Conservation (phyloP, 2,113 vertebrate species). For the Sceloporus undulatus region DNA sequence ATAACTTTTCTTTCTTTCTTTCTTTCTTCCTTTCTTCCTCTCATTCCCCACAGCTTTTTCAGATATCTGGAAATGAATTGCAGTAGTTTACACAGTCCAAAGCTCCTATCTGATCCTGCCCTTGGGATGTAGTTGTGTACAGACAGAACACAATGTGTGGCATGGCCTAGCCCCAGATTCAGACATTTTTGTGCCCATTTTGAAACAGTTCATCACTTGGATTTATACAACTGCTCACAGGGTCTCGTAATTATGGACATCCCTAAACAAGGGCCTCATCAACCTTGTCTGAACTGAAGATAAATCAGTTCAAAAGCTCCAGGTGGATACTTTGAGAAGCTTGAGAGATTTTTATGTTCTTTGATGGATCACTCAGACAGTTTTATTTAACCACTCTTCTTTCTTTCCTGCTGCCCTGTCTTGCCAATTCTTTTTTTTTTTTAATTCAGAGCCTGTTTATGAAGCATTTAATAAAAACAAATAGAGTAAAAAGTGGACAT, state of each 20-base stretch:
- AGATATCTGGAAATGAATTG: not conserved
- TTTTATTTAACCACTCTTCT: not conserved
- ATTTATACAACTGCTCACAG: not conserved
- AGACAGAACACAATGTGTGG: not conserved
- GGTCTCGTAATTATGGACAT: not conserved
- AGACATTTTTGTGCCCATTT: not conserved
- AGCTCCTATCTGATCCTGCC: not conserved
- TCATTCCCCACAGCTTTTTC: not conserved
- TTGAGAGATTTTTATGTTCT: not conserved
- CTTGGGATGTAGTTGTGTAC: not conserved
- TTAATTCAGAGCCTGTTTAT: too few relatives aligned
- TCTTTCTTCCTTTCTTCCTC: not conserved
- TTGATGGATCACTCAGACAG: not conserved
- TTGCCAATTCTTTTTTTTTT: not conserved
- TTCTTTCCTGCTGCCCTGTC: not conserved
- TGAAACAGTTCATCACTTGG: not conserved
- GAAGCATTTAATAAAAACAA: too few relatives aligned
- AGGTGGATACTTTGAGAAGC: not conserved
- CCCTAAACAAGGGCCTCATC: not conserved
- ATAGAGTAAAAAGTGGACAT: too few relatives aligned
- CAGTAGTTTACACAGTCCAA: not conserved
- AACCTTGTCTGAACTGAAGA: not conserved
- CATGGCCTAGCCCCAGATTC: not conserved
- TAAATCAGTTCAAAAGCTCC: not conserved
- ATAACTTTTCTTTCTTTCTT: not conserved